Base-by-base conservation (phyloP, 1,140 invertebrate genomes). In the Ostrea denselamellosa region DNA sequence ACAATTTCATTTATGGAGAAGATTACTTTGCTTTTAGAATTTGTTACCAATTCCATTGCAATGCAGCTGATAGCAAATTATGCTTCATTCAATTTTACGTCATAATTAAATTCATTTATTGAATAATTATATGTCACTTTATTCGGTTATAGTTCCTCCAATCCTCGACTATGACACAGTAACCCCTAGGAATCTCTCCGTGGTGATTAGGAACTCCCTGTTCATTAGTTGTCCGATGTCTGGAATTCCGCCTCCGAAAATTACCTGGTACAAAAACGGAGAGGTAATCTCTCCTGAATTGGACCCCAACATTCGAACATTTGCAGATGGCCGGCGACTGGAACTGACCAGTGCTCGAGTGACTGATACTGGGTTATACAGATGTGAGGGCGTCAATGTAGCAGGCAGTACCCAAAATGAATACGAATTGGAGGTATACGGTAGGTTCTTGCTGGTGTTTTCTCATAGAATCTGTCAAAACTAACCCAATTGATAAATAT, bases 341-440 rank as follows among this genome's bases (percentile, higher is more conserved):
- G 91, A 93, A 52, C 86, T 95, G 8, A 44, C 84, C 34, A 90
- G 85, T 85, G 92, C 93, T 10, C 87, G 92, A 7, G 90, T 94
- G 1, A 91, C 90, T 58, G 95, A 96, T 88, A 89, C 91, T 25
- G 94, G 93, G 9, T 82, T 91, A 28, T 96, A 96, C 91, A 95
- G 92, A 3, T 96, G 96, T 92, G 86, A 94, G 53, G 96, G 95
- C 14, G 92, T 94, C 17, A 96, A 96, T 92, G 93, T 95, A 44
- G 92, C 93, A 51, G 92, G 94, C 65, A 88, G 86, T 87, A 65
- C 91, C 88, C 86, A 94, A 77, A 90, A 90, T 88, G 85, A 91
- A 62, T 92, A 91, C 87, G 44, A 92, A 88, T 87, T 94, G 85
- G 84, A 91, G 86, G 92, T 96, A 84, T 90, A 93, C 92, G 91